Evolutionary conservation across 2,888 invertebrate genomes (phyloP), one percentile per base, ranked within the genome.

Genomic region (Pilophorus perplexus): DNA sequence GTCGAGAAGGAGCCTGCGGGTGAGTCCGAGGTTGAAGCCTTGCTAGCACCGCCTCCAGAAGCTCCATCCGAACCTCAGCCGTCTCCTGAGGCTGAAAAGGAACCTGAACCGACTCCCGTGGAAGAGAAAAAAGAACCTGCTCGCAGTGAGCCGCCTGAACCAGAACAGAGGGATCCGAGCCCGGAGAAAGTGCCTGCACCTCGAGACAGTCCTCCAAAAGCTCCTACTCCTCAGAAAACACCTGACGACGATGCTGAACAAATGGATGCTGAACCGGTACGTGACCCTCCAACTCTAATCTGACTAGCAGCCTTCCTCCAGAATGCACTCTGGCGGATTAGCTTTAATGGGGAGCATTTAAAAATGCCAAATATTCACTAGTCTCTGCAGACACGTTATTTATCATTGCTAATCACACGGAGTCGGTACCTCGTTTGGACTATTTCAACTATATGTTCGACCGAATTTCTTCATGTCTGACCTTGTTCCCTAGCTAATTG

Each of bases 41-140:
- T n/a, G n/a, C n/a, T n/a, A n/a, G 12, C 33, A 12, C 42, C 37
- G 33, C 5, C 42, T 23, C 42, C 44, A 44, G 18, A n/a, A 6
- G 3, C 18, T 16, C 12, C 16, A 8, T 10, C 12, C 6, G 57
- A 38, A 22, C 38, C 16, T 10, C 23, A 37, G 4, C 57, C 57
- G 8, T 25, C 22, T 12, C 57, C 22, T n/a, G 54, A 52, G 14
- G 38, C 40, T 10, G 20, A 38, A 14, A 27, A 59, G 18, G 44
- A 42, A 42, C 27, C 59, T n/a, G 44, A 22, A n/a, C n/a, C n/a
- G n/a, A n/a, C n/a, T n/a, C n/a, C n/a, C n/a, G n/a, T n/a, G 4
- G 42, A 59, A 25, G 67, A 67, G 8, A 65, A 70, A 69, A n/a
- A 5, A 20, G 54, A 38, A 38, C 25, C 64, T 6, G 12, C 28